Percentiles rank a stretch among this genome's conserved stretches.
Conservation (phyloP, 2,113 vertebrate genomes). For the Daubentonia madagascariensis region DNA sequence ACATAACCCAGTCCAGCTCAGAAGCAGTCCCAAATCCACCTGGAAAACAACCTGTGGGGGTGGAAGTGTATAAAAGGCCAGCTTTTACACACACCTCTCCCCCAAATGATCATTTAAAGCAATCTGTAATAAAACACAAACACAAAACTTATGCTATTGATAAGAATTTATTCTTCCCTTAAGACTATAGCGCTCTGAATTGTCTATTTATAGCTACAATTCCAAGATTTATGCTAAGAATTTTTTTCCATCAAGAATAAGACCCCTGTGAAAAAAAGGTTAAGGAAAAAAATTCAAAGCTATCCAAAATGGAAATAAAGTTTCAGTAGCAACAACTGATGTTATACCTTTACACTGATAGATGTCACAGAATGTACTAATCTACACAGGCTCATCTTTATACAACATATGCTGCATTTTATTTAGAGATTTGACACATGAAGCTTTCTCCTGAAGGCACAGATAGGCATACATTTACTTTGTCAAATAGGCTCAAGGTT, state of each 20-base stretch:
- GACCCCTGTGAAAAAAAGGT: background rate
- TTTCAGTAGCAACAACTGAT: background rate
- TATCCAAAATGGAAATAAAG: background rate
- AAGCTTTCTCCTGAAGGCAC: background rate
- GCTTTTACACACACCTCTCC: background rate
- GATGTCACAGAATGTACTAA: background rate
- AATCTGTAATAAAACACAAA: background rate
- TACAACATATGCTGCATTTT: fast-evolving
- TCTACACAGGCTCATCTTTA: background rate
- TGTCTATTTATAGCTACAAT: background rate
- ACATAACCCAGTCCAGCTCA: background rate
- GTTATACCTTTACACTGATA: background rate
- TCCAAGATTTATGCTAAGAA: background rate
- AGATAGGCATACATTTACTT: background rate
- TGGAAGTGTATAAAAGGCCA: background rate
- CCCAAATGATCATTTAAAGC: background rate
- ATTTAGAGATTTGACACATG: background rate
- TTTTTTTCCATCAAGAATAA: conserved; percentile 2
- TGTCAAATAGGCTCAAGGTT: background rate
- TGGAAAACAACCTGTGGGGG: background rate
- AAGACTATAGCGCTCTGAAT: background rate
- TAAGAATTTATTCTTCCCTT: conserved; percentile 61
- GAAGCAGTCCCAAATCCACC: background rate
- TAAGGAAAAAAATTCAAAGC: background rate
- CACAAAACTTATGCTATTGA: background rate